Evolutionary conservation across 1,140 invertebrate genomes (phyloP).

Genomic region (Glossosoma conforme): DNA sequence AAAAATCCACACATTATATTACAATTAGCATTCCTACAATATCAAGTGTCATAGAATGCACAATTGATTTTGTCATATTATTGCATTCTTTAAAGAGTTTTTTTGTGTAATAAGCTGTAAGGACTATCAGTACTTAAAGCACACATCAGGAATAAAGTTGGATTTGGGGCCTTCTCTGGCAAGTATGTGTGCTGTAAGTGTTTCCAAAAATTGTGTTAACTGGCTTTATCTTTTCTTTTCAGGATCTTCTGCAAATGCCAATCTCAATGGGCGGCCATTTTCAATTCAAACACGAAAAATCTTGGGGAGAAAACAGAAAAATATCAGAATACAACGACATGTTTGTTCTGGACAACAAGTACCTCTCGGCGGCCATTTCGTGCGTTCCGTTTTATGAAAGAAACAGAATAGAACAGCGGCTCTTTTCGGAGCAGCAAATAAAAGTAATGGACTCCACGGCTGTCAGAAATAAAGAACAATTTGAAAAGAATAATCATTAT

Average conservation of each 20-base stretch:
- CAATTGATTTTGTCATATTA: too few species aligned
- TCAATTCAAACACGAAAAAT: slow-evolving; percentile 50
- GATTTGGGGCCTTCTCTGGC: too few species aligned
- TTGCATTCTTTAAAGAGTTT: too few species aligned
- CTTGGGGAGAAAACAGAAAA: slow-evolving; percentile 39
- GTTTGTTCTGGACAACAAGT: slow-evolving; percentile 44
- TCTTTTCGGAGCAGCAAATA: slow-evolving; percentile 40
- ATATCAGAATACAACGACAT: slow-evolving; percentile 43
- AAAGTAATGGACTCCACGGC: slow-evolving; percentile 42
- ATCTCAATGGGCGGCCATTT: slow-evolving; percentile 45
- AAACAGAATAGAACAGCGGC: slow-evolving; percentile 36
- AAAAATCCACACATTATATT: too few species aligned
- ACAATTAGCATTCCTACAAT: too few species aligned
- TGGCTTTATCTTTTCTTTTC: slow-evolving; percentile 9
- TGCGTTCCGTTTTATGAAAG: slow-evolving; percentile 46
- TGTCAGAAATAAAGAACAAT: slow-evolving; percentile 43
- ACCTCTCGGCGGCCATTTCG: slow-evolving; percentile 36
- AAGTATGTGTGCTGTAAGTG: too few species aligned
- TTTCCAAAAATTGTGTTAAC: too few species aligned
- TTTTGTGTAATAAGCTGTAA: too few species aligned
- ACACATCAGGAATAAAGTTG: too few species aligned
- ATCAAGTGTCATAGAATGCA: too few species aligned
- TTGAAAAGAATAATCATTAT: slow-evolving; percentile 43
- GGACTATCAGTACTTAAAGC: too few species aligned
- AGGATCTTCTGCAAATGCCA: slow-evolving; percentile 42